Conservation (phyloP, 2,797 vertebrate species). For the Oreortyx pictus region DNA sequence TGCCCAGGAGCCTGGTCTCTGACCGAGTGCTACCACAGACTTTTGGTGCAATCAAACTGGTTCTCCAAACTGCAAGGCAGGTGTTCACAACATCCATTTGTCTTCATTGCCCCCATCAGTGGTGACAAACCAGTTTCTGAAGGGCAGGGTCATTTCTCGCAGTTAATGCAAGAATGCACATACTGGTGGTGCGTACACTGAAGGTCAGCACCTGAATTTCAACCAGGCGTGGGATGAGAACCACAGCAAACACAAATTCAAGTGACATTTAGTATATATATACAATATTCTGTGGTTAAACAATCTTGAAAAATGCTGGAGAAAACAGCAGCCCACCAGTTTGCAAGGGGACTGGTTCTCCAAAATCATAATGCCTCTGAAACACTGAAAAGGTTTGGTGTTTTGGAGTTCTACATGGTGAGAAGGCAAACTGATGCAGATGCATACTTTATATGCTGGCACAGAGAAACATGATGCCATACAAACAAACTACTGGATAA, state of each 20-base stretch:
- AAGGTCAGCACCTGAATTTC: neutral
- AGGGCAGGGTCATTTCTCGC: fast-evolving
- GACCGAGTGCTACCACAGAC: fast-evolving
- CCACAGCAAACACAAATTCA: neutral
- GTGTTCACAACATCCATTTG: neutral
- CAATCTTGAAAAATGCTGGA: neutral
- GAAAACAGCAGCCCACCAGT: neutral
- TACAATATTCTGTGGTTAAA: neutral
- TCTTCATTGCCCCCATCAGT: neutral
- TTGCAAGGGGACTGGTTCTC: neutral
- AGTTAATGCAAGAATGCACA: no score
- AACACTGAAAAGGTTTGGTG: neutral
- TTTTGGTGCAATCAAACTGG: neutral
- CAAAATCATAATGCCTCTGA: neutral
- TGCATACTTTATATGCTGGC: neutral
- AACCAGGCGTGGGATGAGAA: neutral
- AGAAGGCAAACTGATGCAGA: neutral
- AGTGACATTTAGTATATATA: neutral
- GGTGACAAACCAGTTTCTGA: neutral
- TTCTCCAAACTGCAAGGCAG: neutral
- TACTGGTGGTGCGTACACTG: neutral
- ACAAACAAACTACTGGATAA: neutral
- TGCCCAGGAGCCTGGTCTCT: no score
- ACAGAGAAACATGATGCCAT: neutral
- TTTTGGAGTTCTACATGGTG: neutral